A percentile compares a stretch with the other conserved stretches of the same genome.
Evolutionary conservation across 2,113 vertebrate genomes (phyloP).

Genomic region (Rhynchomys soricoides): DNA sequence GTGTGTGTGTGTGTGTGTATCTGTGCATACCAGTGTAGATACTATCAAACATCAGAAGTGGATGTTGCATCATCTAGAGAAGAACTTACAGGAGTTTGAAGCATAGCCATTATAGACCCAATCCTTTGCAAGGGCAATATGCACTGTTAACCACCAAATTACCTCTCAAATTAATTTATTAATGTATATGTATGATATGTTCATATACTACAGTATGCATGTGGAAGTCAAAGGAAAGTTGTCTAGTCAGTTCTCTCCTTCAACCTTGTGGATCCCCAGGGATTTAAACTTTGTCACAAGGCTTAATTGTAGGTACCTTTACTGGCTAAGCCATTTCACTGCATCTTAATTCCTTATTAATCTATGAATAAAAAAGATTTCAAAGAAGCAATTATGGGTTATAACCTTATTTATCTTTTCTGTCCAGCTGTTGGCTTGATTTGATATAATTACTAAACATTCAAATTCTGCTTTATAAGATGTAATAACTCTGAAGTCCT

Average conservation of each 20-base stretch:
- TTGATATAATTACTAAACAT: background rate
- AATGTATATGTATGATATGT: background rate
- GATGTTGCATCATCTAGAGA: background rate
- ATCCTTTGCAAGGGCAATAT: background rate
- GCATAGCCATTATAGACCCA: no score
- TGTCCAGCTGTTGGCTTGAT: background rate
- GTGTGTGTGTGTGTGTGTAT: background rate
- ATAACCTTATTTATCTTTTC: background rate
- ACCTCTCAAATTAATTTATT: background rate
- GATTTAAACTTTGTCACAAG: background rate
- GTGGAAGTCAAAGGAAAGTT: background rate
- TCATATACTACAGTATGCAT: background rate
- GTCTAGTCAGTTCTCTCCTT: background rate
- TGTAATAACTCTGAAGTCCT: background rate
- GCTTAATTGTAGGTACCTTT: background rate
- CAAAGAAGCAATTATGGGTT: background rate
- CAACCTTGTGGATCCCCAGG: background rate
- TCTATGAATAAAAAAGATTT: background rate
- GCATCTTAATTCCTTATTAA: background rate
- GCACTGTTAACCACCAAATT: no score
- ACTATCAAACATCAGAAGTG: background rate
- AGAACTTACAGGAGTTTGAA: background rate
- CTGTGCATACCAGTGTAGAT: background rate
- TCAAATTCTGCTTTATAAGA: background rate
- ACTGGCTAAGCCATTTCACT: background rate